phyloP scores from a whole-genome alignment of 1,140 invertebrate species.

The Heliconius eleuchia region DNA sequence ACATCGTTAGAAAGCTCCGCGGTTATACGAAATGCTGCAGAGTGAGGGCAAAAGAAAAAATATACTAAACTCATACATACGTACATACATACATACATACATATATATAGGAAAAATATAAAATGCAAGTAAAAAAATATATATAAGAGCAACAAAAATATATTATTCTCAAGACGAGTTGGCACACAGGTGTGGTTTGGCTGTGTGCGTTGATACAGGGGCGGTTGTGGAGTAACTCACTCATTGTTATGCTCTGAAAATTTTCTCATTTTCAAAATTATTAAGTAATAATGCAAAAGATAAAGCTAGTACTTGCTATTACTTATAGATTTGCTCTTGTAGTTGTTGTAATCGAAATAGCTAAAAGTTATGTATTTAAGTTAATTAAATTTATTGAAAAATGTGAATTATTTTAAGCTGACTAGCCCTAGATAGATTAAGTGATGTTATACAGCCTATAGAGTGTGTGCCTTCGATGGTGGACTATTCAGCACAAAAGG shows the following conservation, averaged over 20 bases:
- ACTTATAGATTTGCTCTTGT: too few species aligned
- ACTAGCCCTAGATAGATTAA: too few species aligned
- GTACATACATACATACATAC: conserved; percentile 38
- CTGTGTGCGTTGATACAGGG: conserved; percentile 50
- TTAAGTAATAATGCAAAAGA: too few species aligned
- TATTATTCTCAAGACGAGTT: conserved; percentile 76
- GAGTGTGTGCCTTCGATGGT: too few species aligned
- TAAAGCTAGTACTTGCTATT: too few species aligned
- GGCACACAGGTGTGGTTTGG: conserved; percentile 64
- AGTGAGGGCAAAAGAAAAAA: conserved; percentile 49
- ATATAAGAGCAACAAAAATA: conserved; percentile 80
- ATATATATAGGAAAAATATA: conserved; percentile 70
- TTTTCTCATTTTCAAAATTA: too few species aligned
- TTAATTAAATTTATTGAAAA: too few species aligned
- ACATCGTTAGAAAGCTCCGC: conserved; percentile 15
- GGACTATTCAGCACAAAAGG: too few species aligned
- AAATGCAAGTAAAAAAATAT: conserved; percentile 77
- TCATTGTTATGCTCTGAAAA: background rate
- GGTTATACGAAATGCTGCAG: conserved; percentile 40
- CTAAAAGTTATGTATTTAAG: too few species aligned
- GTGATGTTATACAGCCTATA: too few species aligned
- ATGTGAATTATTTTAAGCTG: too few species aligned
- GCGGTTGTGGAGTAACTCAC: conserved; percentile 44
- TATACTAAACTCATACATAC: conserved; percentile 40
- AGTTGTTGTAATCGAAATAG: too few species aligned